Evolutionary conservation across 2,113 vertebrate species (phyloP).

Genomic region (Grantiella picta): DNA sequence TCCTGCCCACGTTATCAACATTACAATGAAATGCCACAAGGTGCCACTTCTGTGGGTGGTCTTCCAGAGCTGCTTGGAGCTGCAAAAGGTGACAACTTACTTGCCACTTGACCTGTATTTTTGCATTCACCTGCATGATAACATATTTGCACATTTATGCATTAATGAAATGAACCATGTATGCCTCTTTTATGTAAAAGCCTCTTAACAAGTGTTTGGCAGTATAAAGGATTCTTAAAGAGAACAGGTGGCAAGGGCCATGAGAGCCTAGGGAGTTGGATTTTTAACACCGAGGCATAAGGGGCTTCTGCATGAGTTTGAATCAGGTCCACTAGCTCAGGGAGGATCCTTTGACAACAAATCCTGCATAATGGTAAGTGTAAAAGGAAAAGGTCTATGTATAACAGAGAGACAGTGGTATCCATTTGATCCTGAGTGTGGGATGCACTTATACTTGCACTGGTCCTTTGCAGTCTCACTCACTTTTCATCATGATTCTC

Average conservation of each 20-base stretch:
- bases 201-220: background rate
- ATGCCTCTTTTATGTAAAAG: background rate
- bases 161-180: background rate
- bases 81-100: background rate
- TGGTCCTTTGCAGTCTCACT: constrained; percentile 23
- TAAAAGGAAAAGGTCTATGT: background rate
- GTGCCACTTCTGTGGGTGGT: background rate
- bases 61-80: background rate
- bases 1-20: too few species aligned
- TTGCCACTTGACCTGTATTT: background rate
- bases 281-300: background rate
- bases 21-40: fast-evolving
- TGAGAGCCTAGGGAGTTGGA: background rate
- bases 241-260: background rate
- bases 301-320: background rate
- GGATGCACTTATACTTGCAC: background rate
- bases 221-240: background rate
- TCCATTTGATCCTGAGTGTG: background rate
- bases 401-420: background rate
- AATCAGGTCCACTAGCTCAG: background rate
- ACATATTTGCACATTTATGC: background rate
- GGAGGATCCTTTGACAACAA: background rate
- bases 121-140: background rate
- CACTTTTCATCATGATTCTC: background rate
- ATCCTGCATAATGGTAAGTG: background rate